Evolutionary conservation across 2,113 vertebrate genomes (phyloP), one percentile per base, ranked within the genome.

Genomic region (Marmota flaviventris): DNA sequence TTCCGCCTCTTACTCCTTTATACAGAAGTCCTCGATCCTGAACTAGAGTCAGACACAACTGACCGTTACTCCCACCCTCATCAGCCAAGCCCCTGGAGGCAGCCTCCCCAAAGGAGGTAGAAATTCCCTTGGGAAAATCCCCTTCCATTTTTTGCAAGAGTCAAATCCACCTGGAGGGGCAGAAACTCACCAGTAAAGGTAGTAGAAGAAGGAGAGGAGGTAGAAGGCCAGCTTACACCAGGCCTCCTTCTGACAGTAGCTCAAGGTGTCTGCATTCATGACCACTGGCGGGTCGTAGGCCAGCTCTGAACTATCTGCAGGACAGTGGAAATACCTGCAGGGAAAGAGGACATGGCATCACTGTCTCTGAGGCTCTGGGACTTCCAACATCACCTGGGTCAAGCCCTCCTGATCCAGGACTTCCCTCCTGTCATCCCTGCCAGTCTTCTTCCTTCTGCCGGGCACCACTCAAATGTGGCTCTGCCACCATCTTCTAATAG

Each of bases 171-270:
- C 4, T 2, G 24, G 56, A 29, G 63, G n/a, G 65, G n/a, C 6
- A 25, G 81, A 89, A 22, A 98, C 99, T 99, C 98, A 99, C 99
- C 99, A 99, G 98, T 99, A 99, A 92, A 99, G 99, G 99, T 99
- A 99, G 98, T 99, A 99, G 99, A 99, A 99, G 99, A 99, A 99
- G 85, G 99, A 99, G 45, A 99, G 99, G 89, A 99, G 99, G 45
- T 99, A 99, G 98, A 99, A 99, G 94, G 99, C 99, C 98, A 99
- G 99, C 98, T 99, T 99, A 98, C 99, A 99, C 99, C 99, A 99
- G 91, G 99, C 99, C 98, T 99, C 99, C 98, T 99, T 99, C 98
- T 99, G 99, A 97, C 99, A 99, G 98, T 99, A 99, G 97, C 99
- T 99, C 97, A 99, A 98, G 24, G 99, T 99, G 93, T 99, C 99